Evolutionary conservation across 2,888 invertebrate genomes (phyloP).

Genomic region (Dioctria rufipes): DNA sequence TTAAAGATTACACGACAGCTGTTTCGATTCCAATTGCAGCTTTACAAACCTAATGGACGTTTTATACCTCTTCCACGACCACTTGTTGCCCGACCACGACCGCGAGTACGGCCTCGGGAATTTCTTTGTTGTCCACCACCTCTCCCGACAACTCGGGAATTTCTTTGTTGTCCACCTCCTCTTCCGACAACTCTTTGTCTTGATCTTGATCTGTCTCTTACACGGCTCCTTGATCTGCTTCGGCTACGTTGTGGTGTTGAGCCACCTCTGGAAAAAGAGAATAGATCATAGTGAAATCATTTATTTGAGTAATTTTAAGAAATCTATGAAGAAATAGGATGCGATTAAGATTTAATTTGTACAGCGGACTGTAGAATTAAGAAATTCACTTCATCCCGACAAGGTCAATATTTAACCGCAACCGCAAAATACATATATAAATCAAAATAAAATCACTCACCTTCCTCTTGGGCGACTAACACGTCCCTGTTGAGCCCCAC

Average conservation of each 20-base stretch:
- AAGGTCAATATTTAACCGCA: no score
- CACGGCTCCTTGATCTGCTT: conserved; percentile 59
- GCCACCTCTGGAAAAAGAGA: conserved; percentile 48
- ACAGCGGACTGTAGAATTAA: background rate
- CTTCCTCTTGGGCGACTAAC: conserved; percentile 56
- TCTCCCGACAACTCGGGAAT: conserved; percentile 60
- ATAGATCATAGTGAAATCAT: background rate
- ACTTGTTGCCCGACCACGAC: conserved; percentile 37
- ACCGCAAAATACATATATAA: no score
- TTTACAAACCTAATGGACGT: conserved; percentile 51
- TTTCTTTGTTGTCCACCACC: conserved; percentile 62
- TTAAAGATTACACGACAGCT: background rate
- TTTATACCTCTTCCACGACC: conserved; percentile 56
- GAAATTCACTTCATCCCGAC: background rate
- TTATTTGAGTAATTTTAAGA: no score
- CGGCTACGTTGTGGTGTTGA: conserved; percentile 56
- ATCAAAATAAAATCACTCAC: conserved; percentile 19
- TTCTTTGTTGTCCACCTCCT: conserved; percentile 27
- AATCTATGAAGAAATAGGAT: no score
- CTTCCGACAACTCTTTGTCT: background rate
- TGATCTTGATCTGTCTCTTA: background rate
- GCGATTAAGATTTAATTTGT: no score
- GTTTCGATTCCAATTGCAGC: conserved; percentile 20
- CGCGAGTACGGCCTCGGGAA: conserved; percentile 58
- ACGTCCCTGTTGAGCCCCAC: conserved; percentile 53